A percentile compares a stretch with the other conserved stretches of the same genome.
These are phyloP conservation scores for Eurystomus gularis DNA, from an alignment of 2,113 vertebrate genomes.

Conservation along the genomic window DNA sequence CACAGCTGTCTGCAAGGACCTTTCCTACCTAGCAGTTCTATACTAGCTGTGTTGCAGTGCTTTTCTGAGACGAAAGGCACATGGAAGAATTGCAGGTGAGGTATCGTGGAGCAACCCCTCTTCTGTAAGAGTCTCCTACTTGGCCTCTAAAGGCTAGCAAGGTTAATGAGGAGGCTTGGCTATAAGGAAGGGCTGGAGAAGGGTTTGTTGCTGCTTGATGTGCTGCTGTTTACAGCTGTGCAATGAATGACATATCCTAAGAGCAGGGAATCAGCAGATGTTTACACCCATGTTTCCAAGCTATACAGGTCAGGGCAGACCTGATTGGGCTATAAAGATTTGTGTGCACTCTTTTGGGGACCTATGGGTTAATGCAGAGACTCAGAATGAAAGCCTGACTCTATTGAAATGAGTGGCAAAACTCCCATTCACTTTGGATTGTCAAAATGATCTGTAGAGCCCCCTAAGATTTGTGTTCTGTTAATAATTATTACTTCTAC, in stretches of 20 bases:
- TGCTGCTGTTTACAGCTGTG: not conserved
- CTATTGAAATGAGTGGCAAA: slow-evolving; percentile 37
- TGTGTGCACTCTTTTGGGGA: not conserved
- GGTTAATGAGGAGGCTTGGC: not conserved
- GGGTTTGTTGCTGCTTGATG: not conserved
- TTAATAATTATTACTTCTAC: slow-evolving; percentile 69
- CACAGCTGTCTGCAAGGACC: rapidly evolving
- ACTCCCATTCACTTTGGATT: slow-evolving; percentile 41
- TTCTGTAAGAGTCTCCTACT: not conserved
- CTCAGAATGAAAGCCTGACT: not conserved
- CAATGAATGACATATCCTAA: not conserved
- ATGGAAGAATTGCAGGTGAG: not conserved
- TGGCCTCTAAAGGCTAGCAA: not conserved
- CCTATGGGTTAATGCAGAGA: slow-evolving; percentile 19
- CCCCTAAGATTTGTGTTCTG: slow-evolving; percentile 51
- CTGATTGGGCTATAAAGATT: not conserved
- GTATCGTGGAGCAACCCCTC: not conserved
- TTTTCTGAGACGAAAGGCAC: not conserved
- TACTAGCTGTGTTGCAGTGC: rapidly evolving
- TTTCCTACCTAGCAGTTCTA: not conserved
- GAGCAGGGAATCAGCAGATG: not conserved
- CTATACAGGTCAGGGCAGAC: not conserved
- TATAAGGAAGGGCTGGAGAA: not conserved
- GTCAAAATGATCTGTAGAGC: slow-evolving; percentile 54
- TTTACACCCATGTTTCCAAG: not conserved